Base-by-base conservation (phyloP, 64 coral and sea anemone species). In the Trachythela sp. region DNA sequence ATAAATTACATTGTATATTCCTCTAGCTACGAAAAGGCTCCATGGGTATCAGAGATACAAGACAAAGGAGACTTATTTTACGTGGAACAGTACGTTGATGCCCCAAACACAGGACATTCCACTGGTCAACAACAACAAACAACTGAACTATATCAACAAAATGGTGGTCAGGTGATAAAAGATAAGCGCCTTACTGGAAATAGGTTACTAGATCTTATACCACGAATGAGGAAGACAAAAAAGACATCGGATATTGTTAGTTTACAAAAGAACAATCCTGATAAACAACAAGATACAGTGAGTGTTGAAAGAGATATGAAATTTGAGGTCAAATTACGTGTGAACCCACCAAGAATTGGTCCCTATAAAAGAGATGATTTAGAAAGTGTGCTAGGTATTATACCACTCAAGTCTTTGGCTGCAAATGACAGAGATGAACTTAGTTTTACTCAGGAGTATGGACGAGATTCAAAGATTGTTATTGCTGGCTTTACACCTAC, bases 51-150 rank as follows among this genome's bases (percentile, higher is more conserved):
- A 0, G 75, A 80, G 35, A 80, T 80, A 37, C 75, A 80, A 80
- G 75, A 80, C 18, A 80, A 80, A 38, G 75, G 75, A 34, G 75
- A 80, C 30, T 80, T 80, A 80, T 80, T 80, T 39, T 80, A 80
- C 75, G 37, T 80, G 8, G 75, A 80, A 30, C 75, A 35, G 75
- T 80, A 80, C 37, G 75, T 80, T 80, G 59, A 68, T 31, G 20
- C 2, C 15, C 33, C 75, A 15, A 80, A 30, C 35, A 29, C 33
- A 36, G 75, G 75, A 37, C 31, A 80, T 37, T 80, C 75, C 14
- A 80, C 33, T 2, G 37, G 7, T 37, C 13, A 80, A 31, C 20
- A n/a, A 22, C 3, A 68, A 22, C 59, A n/a, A 39, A 20, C 31
- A 80, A 37, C 75, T 29, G 15, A 80, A 39, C 15, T 15, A 39